phyloP scores from a whole-genome alignment of 2,888 invertebrate genomes.

The Ditylenchus weischeri region DNA sequence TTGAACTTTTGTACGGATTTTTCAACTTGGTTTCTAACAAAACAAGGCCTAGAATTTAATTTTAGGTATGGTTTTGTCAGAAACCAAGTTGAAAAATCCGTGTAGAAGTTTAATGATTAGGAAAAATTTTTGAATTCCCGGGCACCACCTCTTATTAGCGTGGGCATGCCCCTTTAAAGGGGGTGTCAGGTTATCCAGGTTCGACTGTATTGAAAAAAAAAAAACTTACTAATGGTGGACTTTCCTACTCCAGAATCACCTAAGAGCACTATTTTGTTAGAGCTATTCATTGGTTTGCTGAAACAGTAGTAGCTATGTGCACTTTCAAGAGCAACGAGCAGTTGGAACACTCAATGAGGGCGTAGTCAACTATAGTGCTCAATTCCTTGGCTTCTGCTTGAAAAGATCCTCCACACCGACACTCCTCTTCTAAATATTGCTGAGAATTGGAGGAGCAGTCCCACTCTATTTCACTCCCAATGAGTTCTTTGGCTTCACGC shows the following conservation, averaged over 20 bases:
- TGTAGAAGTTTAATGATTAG: no score
- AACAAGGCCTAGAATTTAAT: no score
- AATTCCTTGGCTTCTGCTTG: conserved; percentile 26
- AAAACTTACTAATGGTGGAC: conserved; percentile 70
- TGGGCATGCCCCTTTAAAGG: no score
- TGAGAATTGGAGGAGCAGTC: background rate
- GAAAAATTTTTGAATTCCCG: no score
- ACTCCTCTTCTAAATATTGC: conserved; percentile 1
- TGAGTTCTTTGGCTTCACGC: conserved; percentile 43
- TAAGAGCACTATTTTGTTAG: conserved; percentile 75
- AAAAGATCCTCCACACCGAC: conserved; percentile 32
- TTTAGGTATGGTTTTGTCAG: no score
- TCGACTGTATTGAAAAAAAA: no score
- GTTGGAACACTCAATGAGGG: conserved; percentile 50
- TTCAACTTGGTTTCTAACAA: no score
- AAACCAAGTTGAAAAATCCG: no score
- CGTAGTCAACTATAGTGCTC: conserved; percentile 43
- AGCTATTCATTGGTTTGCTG: conserved; percentile 24
- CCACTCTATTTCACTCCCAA: conserved; percentile 38
- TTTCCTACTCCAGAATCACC: conserved; percentile 96
- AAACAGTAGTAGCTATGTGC: conserved; percentile 13
- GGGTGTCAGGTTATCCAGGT: no score
- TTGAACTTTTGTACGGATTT: no score
- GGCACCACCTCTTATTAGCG: no score
- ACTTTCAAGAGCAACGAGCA: conserved; percentile 52